phyloP scores from a whole-genome alignment of 2,797 vertebrate genomes.

The Eutrigla gurnardus region DNA sequence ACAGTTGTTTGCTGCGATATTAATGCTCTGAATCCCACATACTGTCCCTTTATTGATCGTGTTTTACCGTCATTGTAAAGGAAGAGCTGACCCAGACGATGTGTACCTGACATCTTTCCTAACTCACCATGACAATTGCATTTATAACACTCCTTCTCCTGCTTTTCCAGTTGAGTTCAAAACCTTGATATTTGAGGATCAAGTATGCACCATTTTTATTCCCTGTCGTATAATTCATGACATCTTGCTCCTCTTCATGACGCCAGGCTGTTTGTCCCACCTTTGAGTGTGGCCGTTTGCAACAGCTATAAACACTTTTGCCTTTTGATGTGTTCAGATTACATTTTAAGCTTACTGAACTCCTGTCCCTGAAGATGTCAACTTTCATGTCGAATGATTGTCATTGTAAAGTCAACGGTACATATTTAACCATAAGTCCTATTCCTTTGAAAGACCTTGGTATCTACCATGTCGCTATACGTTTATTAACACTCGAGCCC shows the following conservation, averaged over 20 bases:
- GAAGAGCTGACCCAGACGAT: background rate
- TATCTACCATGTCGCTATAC: background rate
- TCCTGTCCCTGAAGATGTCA: too few relatives aligned
- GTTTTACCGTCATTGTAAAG: constrained; percentile 2
- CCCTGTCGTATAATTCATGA: background rate
- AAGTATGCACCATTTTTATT: background rate
- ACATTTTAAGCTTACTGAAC: background rate
- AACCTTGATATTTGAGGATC: background rate
- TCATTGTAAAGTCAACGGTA: background rate
- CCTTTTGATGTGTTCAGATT: background rate
- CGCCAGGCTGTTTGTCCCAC: background rate
- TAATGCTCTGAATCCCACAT: background rate
- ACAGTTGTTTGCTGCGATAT: background rate
- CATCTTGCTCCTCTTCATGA: background rate
- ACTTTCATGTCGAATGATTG: background rate
- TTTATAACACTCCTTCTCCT: too few relatives aligned
- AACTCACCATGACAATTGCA: background rate
- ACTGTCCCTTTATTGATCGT: constrained; percentile 13
- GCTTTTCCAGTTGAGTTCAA: constrained; percentile 5
- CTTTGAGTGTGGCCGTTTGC: background rate
- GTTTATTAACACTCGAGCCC: background rate
- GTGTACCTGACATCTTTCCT: background rate
- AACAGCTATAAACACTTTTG: too few relatives aligned
- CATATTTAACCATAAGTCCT: background rate
- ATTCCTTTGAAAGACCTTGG: background rate